Evolutionary conservation across 2,797 vertebrate genomes (phyloP).

Genomic region (Hemibagrus guttatus): DNA sequence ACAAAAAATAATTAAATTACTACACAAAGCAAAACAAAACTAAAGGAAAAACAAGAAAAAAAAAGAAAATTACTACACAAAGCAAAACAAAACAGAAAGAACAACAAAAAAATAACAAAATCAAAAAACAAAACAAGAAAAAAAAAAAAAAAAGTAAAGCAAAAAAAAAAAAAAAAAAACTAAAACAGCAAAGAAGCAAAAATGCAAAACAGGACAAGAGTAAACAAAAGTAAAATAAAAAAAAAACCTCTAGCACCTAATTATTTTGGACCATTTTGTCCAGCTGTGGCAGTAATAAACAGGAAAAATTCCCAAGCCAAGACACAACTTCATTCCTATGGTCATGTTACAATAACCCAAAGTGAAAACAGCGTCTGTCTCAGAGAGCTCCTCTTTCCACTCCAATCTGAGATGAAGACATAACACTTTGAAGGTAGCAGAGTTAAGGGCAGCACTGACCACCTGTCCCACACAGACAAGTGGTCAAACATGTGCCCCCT

Average conservation of each 20-base stretch:
- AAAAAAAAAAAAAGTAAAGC: background rate
- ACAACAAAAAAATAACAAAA: no score
- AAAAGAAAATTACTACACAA: no score
- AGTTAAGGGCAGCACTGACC: conserved; percentile 59
- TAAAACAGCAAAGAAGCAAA: background rate
- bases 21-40: no score
- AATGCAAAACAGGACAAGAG: background rate
- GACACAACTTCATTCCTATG: background rate
- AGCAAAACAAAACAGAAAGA: background rate
- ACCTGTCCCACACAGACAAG: conserved; percentile 61
- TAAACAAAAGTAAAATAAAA: background rate
- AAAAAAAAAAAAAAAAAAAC: background rate
- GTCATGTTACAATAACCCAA: background rate
- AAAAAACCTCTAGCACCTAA: background rate
- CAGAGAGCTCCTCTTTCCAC: background rate
- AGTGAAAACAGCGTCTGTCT: background rate
- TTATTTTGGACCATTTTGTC: background rate
- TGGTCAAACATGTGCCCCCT: conserved; percentile 37
- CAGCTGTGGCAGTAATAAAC: background rate
- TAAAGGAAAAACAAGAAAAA: background rate
- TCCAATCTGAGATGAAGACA: background rate
- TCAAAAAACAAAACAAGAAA: background rate
- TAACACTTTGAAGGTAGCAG: conserved; percentile 30
- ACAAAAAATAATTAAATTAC: background rate
- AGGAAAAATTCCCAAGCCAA: background rate